These are phyloP conservation scores for Bos javanicus DNA, from an alignment of 2,113 vertebrate genomes.

Conservation along the genomic window DNA sequence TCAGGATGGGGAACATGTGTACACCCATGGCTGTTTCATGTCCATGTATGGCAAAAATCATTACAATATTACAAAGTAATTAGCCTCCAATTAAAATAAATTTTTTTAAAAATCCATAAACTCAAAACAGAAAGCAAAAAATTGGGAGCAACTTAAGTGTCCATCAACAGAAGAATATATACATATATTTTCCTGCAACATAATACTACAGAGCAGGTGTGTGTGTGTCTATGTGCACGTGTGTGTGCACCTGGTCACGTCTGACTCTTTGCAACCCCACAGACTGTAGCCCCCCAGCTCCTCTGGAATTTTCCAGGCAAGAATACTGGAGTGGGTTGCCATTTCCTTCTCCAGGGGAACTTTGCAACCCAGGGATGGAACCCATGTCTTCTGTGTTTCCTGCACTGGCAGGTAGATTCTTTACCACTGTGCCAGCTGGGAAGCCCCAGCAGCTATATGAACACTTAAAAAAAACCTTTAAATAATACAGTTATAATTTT, in stretches of 20 bases:
- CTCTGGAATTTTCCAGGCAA: background rate
- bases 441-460: background rate
- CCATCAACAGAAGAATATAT: background rate
- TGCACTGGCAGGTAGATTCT: background rate
- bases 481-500: background rate
- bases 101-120: background rate
- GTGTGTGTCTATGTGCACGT: too few species aligned
- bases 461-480: background rate
- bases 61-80: background rate
- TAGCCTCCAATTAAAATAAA: background rate
- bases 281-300: background rate
- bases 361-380: background rate
- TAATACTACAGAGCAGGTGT: background rate
- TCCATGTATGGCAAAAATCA: background rate
- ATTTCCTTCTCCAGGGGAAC: background rate
- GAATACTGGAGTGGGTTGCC: background rate
- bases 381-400: background rate
- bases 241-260: background rate
- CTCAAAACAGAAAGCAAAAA: background rate
- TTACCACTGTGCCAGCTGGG: background rate
- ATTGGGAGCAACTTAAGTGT: background rate
- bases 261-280: background rate
- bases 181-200: background rate
- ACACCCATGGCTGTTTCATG: background rate
- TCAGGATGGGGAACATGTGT: background rate